phyloP scores from a whole-genome alignment of 2,888 invertebrate genomes.

The Homarus gammarus region DNA sequence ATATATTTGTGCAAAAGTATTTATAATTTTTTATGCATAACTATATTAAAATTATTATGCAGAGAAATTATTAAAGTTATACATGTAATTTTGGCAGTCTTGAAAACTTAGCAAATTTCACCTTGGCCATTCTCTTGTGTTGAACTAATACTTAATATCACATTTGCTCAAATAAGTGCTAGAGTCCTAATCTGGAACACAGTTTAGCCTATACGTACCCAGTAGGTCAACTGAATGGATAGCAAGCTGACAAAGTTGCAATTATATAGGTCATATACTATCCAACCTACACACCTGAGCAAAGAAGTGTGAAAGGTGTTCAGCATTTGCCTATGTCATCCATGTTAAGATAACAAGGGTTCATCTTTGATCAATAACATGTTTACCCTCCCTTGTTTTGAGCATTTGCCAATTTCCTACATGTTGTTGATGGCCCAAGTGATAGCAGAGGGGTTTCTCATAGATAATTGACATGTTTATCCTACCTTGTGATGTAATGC shows the following conservation, averaged over 20 bases:
- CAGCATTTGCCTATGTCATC: neutral
- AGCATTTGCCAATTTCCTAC: too few relatives aligned
- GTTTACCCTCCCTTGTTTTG: too few relatives aligned
- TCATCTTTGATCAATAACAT: too few relatives aligned
- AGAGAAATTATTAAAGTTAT: neutral
- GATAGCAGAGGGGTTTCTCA: neutral
- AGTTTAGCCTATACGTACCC: too few relatives aligned
- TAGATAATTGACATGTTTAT: neutral
- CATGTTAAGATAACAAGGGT: neutral
- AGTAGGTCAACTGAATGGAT: too few relatives aligned
- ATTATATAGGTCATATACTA: too few relatives aligned
- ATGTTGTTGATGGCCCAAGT: neutral
- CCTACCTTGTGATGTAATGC: neutral
- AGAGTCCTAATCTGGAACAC: neutral
- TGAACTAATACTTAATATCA: neutral
- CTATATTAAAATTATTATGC: neutral
- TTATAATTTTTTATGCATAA: neutral
- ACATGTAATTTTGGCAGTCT: neutral
- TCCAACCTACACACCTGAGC: neutral
- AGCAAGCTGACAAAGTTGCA: too few relatives aligned
- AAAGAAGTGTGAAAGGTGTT: neutral
- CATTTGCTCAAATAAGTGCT: neutral
- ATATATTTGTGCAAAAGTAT: neutral
- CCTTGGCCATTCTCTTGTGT: neutral
- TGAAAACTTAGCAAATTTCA: neutral